Conservation (phyloP, 2,113 vertebrate genomes). For the Callipepla californica region DNA sequence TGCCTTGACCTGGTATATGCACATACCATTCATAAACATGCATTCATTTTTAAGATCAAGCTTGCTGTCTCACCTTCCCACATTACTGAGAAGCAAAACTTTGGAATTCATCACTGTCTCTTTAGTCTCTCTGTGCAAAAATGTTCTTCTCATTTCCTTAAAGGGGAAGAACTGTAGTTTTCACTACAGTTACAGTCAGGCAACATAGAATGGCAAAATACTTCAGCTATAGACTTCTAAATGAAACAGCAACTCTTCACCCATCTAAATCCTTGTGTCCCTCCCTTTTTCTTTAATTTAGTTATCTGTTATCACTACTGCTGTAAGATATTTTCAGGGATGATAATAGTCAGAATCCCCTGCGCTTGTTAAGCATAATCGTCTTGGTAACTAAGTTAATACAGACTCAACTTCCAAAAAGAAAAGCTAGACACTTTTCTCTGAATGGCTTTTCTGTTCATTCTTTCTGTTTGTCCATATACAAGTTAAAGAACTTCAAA, state of each 20-base stretch:
- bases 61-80: neutral
- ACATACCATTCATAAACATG: neutral
- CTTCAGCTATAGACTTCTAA: neutral
- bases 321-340: neutral
- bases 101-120: neutral
- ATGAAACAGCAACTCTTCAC: neutral
- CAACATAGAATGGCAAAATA: neutral
- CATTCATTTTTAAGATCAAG: neutral
- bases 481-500: neutral
- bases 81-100: neutral
- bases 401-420: neutral
- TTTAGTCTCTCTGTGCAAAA: neutral
- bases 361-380: neutral
- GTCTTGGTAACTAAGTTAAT: neutral
- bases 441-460: neutral
- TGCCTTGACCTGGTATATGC: neutral
- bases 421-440: neutral
- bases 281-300: neutral
- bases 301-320: neutral
- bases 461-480: neutral
- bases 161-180: neutral
- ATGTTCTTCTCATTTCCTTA: neutral
- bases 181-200: neutral
- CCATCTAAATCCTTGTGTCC: neutral
- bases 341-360: neutral